phyloP scores from a whole-genome alignment of 2,797 vertebrate species.

The Sardinella longiceps region DNA sequence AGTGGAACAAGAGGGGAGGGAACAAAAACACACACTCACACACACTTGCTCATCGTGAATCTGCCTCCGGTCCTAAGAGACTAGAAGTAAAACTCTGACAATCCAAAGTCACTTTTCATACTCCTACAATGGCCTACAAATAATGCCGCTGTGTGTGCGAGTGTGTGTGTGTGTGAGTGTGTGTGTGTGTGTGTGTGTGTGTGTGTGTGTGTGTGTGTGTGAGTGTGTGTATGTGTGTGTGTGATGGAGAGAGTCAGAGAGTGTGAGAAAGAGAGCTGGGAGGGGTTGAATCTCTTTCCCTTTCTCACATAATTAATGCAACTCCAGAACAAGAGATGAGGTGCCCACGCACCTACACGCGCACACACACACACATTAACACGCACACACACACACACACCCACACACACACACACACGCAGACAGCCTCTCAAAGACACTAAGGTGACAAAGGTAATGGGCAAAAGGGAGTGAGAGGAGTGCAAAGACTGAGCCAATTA shows the following conservation, averaged over 20 bases:
- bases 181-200: neutral
- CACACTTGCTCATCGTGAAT: neutral
- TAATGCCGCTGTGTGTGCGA: neutral
- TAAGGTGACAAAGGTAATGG: conserved; percentile 2
- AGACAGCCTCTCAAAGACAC: neutral
- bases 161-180: neutral
- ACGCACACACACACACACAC: conserved; percentile 9
- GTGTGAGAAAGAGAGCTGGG: neutral
- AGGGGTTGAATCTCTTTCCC: neutral
- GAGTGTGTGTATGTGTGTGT: neutral
- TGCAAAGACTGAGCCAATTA: conserved; percentile 9
- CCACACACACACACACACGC: neutral
- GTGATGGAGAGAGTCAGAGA: neutral
- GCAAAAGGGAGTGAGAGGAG: neutral
- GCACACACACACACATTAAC: neutral
- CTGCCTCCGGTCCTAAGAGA: neutral
- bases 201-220: conserved; percentile 14
- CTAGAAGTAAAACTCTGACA: conserved; percentile 3
- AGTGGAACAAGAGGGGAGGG: neutral
- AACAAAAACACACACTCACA: neutral
- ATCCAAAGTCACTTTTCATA: conserved; percentile 19
- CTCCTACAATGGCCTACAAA: neutral
- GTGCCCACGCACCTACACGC: neutral
- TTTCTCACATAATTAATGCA: conserved; percentile 18
- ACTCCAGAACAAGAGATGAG: conserved; percentile 1